Conservation (phyloP, 2,797 vertebrate genomes). For the Zenarchopterus dispar region DNA sequence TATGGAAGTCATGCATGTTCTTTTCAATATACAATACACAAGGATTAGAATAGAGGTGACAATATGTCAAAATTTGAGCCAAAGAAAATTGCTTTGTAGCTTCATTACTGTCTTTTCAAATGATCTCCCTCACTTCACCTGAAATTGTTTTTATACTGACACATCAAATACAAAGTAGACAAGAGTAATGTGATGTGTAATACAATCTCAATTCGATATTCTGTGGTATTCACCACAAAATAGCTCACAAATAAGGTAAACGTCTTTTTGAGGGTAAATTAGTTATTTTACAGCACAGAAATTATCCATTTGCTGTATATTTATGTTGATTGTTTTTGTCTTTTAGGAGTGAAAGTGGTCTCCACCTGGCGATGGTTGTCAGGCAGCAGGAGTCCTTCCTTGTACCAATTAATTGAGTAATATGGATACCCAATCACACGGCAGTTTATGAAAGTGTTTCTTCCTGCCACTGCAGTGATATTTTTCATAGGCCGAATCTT, state of each 20-base stretch:
- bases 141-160: not conserved
- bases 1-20: not conserved
- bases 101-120: constrained; percentile 3
- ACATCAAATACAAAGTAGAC: not conserved
- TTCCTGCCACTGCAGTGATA: constrained; percentile 95
- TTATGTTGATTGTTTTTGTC: not conserved
- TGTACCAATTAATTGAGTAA: constrained; percentile 99
- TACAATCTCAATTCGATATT: too few relatives aligned
- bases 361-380: constrained; percentile 93
- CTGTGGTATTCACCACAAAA: too few relatives aligned
- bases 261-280: not conserved
- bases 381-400: constrained; percentile 92
- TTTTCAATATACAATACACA: not conserved
- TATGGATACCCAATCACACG: constrained; percentile 98
- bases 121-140: not conserved
- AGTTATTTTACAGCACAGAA: not conserved
- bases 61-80: not conserved
- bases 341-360: constrained; percentile 10
- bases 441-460: constrained; percentile 97
- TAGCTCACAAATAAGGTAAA: not conserved
- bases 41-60: not conserved
- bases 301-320: not conserved
- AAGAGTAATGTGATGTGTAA: not conserved
- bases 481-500: constrained; percentile 95
- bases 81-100: not conserved